Evolutionary conservation across 2,797 vertebrate genomes (phyloP).

Genomic region (Glossophaga mutica): DNA sequence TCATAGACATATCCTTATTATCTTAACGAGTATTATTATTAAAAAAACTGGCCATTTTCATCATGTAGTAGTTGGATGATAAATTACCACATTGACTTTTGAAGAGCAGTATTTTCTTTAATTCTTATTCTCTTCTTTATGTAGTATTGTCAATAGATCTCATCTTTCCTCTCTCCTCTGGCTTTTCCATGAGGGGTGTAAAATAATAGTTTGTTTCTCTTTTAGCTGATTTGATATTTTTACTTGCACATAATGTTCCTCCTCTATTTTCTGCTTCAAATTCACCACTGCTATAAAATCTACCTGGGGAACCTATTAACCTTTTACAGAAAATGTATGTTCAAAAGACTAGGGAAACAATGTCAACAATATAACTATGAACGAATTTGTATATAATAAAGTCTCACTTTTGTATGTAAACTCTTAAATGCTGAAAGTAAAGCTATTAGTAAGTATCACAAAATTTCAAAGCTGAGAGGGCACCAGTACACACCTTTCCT

Average conservation of each 20-base stretch:
- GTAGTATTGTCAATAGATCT: background rate
- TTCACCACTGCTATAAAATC: background rate
- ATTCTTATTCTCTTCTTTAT: background rate
- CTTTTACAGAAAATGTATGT: background rate
- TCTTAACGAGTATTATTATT: background rate
- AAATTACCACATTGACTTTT: background rate
- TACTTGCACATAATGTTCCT: background rate
- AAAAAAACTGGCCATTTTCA: conserved; percentile 5
- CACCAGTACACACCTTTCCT: background rate
- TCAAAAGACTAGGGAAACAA: background rate
- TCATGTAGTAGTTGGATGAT: background rate
- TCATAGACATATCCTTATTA: background rate
- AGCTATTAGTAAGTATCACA: background rate
- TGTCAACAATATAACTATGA: background rate
- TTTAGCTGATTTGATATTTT: background rate
- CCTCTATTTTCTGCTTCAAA: background rate
- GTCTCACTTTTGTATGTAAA: background rate
- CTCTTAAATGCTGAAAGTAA: background rate
- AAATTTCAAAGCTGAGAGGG: background rate
- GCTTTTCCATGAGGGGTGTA: background rate
- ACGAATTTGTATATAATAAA: background rate
- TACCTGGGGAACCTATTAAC: background rate
- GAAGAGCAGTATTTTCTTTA: background rate
- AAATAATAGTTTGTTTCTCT: background rate
- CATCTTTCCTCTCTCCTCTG: background rate